These are phyloP conservation scores for Tenthredo notha DNA, from an alignment of 2,888 invertebrate species.

Conservation along the genomic window DNA sequence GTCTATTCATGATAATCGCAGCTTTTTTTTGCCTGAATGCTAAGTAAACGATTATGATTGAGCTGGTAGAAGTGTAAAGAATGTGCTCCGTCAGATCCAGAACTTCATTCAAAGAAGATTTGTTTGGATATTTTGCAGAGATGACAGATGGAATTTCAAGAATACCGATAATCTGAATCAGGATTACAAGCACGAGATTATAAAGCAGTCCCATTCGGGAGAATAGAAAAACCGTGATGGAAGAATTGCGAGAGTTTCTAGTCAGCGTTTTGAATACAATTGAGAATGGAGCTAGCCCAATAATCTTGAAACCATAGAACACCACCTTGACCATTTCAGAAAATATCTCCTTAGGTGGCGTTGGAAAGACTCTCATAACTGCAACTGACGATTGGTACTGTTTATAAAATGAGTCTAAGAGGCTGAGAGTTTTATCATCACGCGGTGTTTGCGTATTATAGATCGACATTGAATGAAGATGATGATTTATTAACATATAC, in stretches of 20 bases:
- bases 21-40: not conserved
- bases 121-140: not conserved
- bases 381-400: not conserved
- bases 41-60: not conserved
- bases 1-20: not conserved
- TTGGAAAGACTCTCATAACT: not conserved
- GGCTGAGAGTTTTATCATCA: not conserved
- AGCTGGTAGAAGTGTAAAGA: not conserved
- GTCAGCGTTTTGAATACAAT: too few species aligned
- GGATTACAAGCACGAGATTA: not conserved
- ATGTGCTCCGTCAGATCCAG: not conserved
- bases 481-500: not conserved
- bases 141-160: not conserved
- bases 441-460: not conserved
- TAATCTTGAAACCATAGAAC: not conserved
- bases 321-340: not conserved
- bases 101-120: not conserved
- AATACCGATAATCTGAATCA: not conserved
- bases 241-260: not conserved
- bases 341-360: not conserved
- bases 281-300: slow-evolving; percentile 14
- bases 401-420: not conserved
- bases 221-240: not conserved
- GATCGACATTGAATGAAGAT: not conserved
- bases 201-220: not conserved